Evolutionary conservation across 2,113 vertebrate genomes (phyloP).

Genomic region (Pycnonotus jocosus): DNA sequence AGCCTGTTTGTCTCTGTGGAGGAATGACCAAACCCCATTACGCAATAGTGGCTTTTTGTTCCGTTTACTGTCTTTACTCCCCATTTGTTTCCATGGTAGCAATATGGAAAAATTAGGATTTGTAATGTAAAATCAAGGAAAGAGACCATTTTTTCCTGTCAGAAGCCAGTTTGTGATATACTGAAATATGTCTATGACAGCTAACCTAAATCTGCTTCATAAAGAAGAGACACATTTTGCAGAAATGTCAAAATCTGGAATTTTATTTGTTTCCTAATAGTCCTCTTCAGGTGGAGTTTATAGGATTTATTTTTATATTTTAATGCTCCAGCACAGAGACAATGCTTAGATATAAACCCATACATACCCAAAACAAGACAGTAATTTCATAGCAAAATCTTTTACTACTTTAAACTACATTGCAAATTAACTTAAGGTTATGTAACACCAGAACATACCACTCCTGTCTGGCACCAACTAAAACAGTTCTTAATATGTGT

Average conservation of each 20-base stretch:
- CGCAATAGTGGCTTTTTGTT: not conserved
- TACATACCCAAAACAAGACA: not conserved
- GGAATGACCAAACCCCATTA: not conserved
- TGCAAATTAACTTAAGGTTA: not conserved
- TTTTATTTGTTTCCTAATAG: not conserved
- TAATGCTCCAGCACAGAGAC: not conserved
- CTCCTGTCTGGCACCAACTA: not conserved
- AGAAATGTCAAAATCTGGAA: not conserved
- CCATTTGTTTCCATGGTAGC: slow-evolving; percentile 43
- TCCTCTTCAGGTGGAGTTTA: not conserved
- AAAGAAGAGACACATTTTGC: not conserved
- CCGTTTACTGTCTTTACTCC: not conserved
- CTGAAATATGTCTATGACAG: not conserved
- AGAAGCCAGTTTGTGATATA: not conserved
- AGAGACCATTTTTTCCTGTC: not conserved
- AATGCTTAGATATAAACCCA: not conserved
- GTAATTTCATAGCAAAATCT: not conserved
- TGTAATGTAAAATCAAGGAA: not conserved
- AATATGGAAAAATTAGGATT: not conserved
- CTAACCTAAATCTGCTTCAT: not conserved
- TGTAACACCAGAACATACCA: not conserved
- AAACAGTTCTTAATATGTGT: not conserved
- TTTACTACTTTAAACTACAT: not conserved
- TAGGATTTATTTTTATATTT: not conserved
- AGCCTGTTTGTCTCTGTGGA: not conserved